Conservation (phyloP, 2,113 vertebrate species). For the Grantiella picta region DNA sequence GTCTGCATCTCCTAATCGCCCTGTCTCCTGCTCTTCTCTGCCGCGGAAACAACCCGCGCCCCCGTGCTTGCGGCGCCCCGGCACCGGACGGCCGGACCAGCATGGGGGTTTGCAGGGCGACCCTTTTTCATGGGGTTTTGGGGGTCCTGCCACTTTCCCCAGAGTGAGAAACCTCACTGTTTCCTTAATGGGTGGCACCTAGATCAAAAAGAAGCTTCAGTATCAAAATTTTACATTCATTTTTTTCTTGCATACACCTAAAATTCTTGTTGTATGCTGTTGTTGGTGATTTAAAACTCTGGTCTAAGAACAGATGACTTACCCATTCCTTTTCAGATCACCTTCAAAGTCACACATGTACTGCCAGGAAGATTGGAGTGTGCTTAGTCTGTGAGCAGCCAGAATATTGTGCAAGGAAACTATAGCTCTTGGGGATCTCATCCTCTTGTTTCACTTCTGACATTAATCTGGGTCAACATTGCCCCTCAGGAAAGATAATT, state of each 20-base stretch:
- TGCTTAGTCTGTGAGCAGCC: background rate
- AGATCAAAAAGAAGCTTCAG: background rate
- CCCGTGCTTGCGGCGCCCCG: too few relatives aligned
- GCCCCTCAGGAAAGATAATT: background rate
- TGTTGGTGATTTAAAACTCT: background rate
- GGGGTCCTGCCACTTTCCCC: too few relatives aligned
- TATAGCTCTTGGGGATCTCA: background rate
- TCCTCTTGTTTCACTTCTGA: background rate
- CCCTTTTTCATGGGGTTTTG: too few relatives aligned
- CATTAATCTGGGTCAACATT: background rate
- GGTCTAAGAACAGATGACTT: background rate
- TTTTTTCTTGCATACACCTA: background rate
- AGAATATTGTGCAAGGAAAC: background rate
- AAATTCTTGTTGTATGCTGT: background rate
- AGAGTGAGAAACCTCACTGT: too few relatives aligned
- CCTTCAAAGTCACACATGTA: background rate
- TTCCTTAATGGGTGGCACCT: background rate
- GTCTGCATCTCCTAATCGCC: too few relatives aligned
- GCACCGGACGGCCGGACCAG: too few relatives aligned
- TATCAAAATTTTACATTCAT: background rate
- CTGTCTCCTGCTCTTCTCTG: too few relatives aligned
- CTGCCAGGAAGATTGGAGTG: background rate
- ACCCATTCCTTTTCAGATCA: background rate
- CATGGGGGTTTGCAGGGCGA: too few relatives aligned
- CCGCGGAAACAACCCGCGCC: too few relatives aligned